Conservation (phyloP, 2,113 vertebrate species). For the Phyllostomus discolor region DNA sequence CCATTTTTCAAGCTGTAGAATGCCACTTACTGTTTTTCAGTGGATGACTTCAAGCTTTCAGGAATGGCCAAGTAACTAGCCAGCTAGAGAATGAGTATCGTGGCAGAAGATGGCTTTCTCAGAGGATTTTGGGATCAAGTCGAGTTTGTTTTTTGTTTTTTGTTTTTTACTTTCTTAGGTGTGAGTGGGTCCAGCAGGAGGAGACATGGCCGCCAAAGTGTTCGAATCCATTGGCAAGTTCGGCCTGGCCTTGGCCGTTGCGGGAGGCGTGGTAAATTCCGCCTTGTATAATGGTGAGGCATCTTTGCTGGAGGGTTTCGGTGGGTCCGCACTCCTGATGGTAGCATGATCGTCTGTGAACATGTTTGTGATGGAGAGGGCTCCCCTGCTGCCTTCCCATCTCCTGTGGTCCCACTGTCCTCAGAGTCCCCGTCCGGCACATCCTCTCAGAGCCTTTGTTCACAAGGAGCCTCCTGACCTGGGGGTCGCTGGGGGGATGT, state of each 20-base stretch:
- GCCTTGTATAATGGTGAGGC: slow-evolving; percentile 94
- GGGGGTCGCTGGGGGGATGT: neutral
- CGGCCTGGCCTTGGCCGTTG: slow-evolving; percentile 91
- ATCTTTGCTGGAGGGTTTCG: neutral
- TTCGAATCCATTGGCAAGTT: slow-evolving; percentile 95
- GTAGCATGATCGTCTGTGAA: neutral
- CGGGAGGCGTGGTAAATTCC: slow-evolving; percentile 93
- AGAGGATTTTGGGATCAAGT: neutral
- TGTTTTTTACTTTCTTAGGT: slow-evolving; percentile 47
- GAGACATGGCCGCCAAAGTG: slow-evolving; percentile 86
- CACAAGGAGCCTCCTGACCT: neutral
- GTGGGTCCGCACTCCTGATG: neutral
- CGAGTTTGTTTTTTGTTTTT: neutral
- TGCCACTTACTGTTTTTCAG: neutral
- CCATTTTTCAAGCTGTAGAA: neutral
- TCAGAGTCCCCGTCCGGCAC: neutral
- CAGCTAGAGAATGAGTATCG: neutral
- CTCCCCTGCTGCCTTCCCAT: neutral
- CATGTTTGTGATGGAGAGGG: neutral
- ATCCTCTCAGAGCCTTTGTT: neutral
- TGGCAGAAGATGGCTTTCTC: neutral
- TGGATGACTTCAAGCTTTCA: neutral
- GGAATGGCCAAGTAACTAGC: neutral
- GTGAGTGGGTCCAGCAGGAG: slow-evolving; percentile 49
- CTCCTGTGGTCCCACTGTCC: neutral